Percentiles rank a stretch among this genome's conserved stretches.
Evolutionary conservation across 2,888 invertebrate genomes (phyloP).

Genomic region (Anarsia innoxiella): DNA sequence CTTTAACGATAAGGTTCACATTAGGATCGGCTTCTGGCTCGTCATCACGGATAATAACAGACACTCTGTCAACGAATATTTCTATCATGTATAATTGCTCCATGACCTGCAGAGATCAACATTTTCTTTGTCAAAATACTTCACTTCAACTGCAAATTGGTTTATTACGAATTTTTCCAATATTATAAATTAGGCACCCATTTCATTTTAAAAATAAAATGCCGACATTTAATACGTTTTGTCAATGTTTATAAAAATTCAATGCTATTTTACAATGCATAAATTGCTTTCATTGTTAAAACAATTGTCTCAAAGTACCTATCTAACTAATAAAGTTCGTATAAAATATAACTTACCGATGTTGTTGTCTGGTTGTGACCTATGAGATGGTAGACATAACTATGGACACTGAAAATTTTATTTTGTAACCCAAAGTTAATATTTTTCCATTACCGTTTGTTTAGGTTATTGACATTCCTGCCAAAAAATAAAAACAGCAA

Average conservation of each 20-base stretch:
- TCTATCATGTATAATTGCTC: conserved; percentile 73
- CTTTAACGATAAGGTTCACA: conserved; percentile 52
- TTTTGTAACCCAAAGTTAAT: conserved; percentile 6
- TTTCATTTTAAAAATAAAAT: too few species aligned
- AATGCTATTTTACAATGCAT: too few species aligned
- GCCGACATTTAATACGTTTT: too few species aligned
- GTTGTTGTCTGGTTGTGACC: not conserved
- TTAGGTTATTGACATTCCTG: not conserved
- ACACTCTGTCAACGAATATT: conserved; percentile 71
- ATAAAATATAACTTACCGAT: too few species aligned
- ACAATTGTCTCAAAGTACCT: too few species aligned
- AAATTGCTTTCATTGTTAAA: too few species aligned
- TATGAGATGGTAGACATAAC: not conserved
- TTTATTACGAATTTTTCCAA: too few species aligned
- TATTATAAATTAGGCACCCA: too few species aligned
- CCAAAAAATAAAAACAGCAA: not conserved
- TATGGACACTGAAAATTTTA: conserved; percentile 7
- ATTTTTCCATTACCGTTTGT: not conserved
- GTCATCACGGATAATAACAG: conserved; percentile 43
- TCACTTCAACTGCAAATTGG: conserved; percentile 17
- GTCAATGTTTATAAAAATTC: too few species aligned
- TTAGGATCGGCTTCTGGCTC: conserved; percentile 37
- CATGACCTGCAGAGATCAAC: conserved; percentile 65
- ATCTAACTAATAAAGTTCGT: too few species aligned
- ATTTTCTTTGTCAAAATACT: conserved; percentile 47